These are phyloP conservation scores for Ibidorhyncha struthersii DNA, from an alignment of 2,113 vertebrate genomes.

Conservation along the genomic window DNA sequence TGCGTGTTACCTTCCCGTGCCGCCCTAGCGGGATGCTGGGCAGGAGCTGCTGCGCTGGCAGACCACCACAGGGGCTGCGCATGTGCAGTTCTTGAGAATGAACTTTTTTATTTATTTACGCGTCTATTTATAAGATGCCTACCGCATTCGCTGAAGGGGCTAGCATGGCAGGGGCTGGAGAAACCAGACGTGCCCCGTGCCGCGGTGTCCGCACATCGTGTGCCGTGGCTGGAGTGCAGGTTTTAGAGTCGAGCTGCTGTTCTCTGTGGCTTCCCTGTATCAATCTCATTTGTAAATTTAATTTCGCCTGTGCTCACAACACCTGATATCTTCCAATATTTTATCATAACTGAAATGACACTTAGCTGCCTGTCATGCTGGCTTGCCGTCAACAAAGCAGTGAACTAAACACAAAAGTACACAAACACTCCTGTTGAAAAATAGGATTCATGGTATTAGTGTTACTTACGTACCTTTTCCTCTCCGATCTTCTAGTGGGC, in stretches of 20 bases:
- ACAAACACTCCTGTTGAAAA: neutral
- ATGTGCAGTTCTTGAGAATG: neutral
- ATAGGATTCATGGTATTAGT: neutral
- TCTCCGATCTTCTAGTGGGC: neutral
- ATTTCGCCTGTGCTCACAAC: neutral
- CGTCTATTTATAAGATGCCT: neutral
- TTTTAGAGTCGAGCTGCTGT: neutral
- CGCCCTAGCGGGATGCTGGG: neutral
- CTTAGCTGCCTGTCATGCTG: neutral
- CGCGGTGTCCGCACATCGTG: accelerated
- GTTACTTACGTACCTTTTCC: too few relatives aligned
- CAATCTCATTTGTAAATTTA: neutral
- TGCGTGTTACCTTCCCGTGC: neutral
- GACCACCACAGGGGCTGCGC: too few relatives aligned
- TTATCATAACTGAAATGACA: neutral
- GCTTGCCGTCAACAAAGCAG: neutral
- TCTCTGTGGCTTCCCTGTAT: neutral
- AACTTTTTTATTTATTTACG: neutral
- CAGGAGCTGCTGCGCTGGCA: too few relatives aligned
- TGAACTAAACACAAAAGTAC: neutral
- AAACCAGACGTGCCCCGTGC: neutral
- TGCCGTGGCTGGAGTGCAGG: too few relatives aligned
- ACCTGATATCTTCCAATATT: neutral
- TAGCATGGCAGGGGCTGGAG: accelerated
- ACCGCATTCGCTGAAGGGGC: too few relatives aligned